Percentiles rank a stretch among this genome's conserved stretches.
Conservation (phyloP, 2,888 invertebrate genomes). For the Lasioglossum malachurum region DNA sequence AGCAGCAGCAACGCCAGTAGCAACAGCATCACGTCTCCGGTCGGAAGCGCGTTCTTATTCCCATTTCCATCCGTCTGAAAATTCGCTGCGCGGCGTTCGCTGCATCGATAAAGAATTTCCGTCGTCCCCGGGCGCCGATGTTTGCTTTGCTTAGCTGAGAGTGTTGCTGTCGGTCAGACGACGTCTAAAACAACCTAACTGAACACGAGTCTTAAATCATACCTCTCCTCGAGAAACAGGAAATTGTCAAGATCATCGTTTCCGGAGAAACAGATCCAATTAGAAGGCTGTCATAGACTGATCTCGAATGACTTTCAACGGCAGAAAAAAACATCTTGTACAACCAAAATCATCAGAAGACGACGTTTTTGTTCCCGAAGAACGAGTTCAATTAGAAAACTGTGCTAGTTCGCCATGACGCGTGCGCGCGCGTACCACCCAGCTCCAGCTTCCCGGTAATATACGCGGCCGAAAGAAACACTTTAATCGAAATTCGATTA, state of each 20-base stretch:
- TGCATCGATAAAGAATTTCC: slow-evolving; percentile 29
- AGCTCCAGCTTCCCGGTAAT: not conserved
- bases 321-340: not conserved
- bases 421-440: not conserved
- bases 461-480: not conserved
- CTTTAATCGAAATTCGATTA: slow-evolving; percentile 52
- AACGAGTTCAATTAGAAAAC: not conserved
- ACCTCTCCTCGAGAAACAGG: not conserved
- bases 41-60: slow-evolving; percentile 6
- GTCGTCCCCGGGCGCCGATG: not conserved
- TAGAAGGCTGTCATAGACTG: not conserved
- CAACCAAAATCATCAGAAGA: no score
- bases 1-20: not conserved
- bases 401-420: not conserved
- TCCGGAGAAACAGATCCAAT: not conserved
- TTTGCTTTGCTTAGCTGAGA: slow-evolving; percentile 1
- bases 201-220: not conserved
- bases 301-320: not conserved
- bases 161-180: not conserved
- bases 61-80: not conserved
- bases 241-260: not conserved
- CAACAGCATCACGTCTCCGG: slow-evolving; percentile 4
- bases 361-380: not conserved
- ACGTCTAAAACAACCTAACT: not conserved
- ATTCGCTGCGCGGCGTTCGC: not conserved